Base-by-base conservation (phyloP, 1,140 invertebrate genomes). In the Sipha flava region DNA sequence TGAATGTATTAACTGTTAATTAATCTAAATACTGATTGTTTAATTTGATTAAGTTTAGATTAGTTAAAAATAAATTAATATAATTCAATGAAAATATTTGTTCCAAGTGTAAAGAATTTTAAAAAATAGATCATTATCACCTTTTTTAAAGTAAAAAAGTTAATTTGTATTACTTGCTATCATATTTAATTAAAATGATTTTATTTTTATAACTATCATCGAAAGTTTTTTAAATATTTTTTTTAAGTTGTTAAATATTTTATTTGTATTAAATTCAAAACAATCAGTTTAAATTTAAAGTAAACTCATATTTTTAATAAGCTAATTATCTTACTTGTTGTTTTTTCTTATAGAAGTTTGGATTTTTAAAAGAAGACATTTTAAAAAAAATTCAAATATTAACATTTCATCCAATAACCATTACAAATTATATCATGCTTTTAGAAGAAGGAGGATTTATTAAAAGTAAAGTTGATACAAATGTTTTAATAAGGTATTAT, bases 401-500 rank as follows among this genome's bases (percentile, higher is more conserved):
- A 77, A 26, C 49, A 26, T 23, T 43, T 2, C 73, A 77, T 77
- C 31, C 52, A 43, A 26, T 77, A 26, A 77, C 73, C 0, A 40
- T 77, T 37, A 77, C 57, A 77, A 77, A 77, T 47, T 59, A 59
- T 57, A 7, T 29, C 5, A 54, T 77, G 49, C 34, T 77, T 40
- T 57, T 77, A 26, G 52, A 77, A 77, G 73, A 77, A 59, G 52
- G 73, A 26, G 73, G 73, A 29, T 77, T 77, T 40, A 12, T 23
- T 29, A 77, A 77, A n/a, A 5, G 18, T 18, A 77, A 59, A 77
- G 59, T 77, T 29, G 21, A 57, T 37, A 2, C 73, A 18, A 26
- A 37, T 18, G 10, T 16, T n/a, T 1, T 77, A 57, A 26, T 47
- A 73, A 73, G 45, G 70, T 73, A 73, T 16, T 16, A 4, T 70